phyloP scores from a whole-genome alignment of 2,113 vertebrate species.

The Malurus cyaneus region DNA sequence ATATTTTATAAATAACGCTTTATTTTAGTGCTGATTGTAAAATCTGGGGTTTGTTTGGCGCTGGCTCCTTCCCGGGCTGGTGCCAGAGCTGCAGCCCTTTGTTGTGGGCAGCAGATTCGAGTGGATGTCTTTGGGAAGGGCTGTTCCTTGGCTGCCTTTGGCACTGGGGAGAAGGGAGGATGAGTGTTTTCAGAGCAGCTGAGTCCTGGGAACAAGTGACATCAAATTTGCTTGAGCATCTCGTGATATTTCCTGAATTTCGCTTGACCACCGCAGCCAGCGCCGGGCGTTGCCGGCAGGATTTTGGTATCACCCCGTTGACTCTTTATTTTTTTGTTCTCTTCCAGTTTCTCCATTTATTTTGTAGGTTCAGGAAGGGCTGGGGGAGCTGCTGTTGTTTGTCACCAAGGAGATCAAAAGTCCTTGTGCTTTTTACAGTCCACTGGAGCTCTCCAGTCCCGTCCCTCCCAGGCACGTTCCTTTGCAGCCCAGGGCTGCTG shows the following conservation, averaged over 20 bases:
- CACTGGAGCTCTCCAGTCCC: neutral
- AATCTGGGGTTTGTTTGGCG: slow-evolving; percentile 40
- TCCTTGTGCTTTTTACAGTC: neutral
- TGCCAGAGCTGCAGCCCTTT: neutral
- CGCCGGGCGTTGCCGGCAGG: rapidly evolving
- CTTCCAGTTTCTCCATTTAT: neutral
- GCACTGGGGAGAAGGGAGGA: neutral
- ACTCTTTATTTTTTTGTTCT: neutral
- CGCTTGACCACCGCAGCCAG: neutral
- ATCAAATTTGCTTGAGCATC: neutral
- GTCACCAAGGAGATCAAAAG: neutral
- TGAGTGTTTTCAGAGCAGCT: neutral
- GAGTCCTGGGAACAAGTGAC: neutral
- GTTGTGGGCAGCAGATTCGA: neutral
- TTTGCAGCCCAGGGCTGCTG: neutral
- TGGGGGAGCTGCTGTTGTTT: neutral
- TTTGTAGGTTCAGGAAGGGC: neutral
- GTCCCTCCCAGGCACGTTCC: neutral
- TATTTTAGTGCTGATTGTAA: slow-evolving; percentile 48
- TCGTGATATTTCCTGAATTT: neutral
- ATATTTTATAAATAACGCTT: slow-evolving; percentile 56
- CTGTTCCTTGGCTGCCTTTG: neutral
- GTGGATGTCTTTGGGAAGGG: neutral
- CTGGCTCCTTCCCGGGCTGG: neutral
- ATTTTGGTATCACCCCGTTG: neutral